Conservation (phyloP, 2,888 invertebrate species). For the Erebia ligea region DNA sequence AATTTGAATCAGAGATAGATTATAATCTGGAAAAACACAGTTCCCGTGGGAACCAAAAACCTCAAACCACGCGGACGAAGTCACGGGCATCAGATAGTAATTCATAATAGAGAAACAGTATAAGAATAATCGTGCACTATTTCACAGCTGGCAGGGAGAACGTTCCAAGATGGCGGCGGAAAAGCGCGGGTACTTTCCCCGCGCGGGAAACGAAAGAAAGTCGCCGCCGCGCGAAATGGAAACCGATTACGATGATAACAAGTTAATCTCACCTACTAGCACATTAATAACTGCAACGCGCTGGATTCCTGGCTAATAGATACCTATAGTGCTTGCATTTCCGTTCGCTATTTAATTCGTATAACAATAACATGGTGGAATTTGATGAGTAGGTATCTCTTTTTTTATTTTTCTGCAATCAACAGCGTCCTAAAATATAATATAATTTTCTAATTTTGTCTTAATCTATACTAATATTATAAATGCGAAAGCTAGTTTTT, state of each 20-base stretch:
- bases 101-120: not conserved
- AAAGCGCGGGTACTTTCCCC: constrained; percentile 80
- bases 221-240: constrained; percentile 76
- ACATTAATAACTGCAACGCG: constrained; percentile 55
- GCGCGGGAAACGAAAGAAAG: constrained; percentile 81
- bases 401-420: too few species aligned
- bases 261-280: constrained; percentile 49
- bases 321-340: constrained; percentile 11
- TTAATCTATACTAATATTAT: too few species aligned
- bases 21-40: too few species aligned
- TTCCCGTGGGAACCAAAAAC: too few species aligned
- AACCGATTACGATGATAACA: constrained; percentile 77
- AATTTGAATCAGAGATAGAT: too few species aligned
- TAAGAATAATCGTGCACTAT: not conserved
- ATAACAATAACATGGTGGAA: too few species aligned
- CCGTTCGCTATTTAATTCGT: constrained; percentile 5
- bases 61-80: too few species aligned
- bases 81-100: not conserved
- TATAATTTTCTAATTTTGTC: too few species aligned
- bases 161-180: constrained; percentile 76
- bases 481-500: too few species aligned
- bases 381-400: too few species aligned
- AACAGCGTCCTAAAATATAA: too few species aligned
- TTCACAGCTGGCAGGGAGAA: constrained; percentile 20
- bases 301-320: constrained; percentile 8